These are phyloP conservation scores for Corythaeola cristata DNA, from an alignment of 2,113 vertebrate genomes.

Conservation along the genomic window DNA sequence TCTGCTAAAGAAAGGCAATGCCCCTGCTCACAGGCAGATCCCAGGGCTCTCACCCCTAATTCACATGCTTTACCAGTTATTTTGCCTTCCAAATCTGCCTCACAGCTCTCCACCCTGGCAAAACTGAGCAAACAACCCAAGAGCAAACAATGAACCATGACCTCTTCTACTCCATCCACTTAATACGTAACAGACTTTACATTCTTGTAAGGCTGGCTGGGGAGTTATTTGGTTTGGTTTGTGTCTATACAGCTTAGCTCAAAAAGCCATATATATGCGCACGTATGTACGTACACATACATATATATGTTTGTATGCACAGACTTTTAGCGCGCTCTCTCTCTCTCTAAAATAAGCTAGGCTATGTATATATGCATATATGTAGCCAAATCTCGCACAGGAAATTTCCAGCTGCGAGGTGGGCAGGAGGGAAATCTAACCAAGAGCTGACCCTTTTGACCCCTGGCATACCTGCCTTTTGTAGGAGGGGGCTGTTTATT, in stretches of 20 bases:
- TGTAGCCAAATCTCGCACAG: not conserved
- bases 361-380: not conserved
- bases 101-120: not conserved
- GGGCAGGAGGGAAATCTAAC: not conserved
- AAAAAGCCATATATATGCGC: not conserved
- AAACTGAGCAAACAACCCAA: slow-evolving; percentile 43
- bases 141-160: slow-evolving; percentile 16
- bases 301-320: not conserved
- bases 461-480: slow-evolving; percentile 27
- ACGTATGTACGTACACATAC: not conserved
- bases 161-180: slow-evolving; percentile 12
- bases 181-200: not conserved
- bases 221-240: not conserved
- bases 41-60: not conserved
- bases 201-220: not conserved
- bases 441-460: slow-evolving; percentile 43
- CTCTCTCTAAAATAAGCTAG: not conserved
- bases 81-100: not conserved
- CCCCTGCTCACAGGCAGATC: not conserved
- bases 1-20: not conserved
- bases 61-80: not conserved
- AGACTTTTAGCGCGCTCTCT: not conserved
- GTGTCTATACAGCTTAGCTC: not conserved
- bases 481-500: slow-evolving; percentile 54
- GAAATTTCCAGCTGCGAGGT: not conserved